phyloP scores from a whole-genome alignment of 2,113 vertebrate species.

The Vicugna pacos region DNA sequence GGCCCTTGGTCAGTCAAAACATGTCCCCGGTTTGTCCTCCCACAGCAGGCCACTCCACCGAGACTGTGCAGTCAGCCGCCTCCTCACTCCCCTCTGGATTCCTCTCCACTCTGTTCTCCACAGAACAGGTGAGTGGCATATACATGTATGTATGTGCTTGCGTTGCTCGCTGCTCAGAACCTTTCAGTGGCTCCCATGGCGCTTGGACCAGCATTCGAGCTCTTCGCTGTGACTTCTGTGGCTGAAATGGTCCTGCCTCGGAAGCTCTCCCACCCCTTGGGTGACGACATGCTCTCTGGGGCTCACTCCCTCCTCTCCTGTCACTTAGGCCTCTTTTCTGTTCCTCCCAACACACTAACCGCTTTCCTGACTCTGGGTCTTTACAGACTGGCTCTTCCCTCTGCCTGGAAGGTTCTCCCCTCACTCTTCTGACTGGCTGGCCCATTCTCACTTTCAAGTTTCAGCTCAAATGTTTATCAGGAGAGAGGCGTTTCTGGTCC shows the following conservation, averaged over 20 bases:
- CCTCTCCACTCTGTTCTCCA: not conserved
- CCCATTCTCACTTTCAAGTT: not conserved
- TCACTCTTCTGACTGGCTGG: not conserved
- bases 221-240: not conserved
- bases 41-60: fast-evolving
- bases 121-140: not conserved
- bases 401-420: not conserved
- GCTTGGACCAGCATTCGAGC: not conserved
- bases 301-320: not conserved
- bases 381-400: not conserved
- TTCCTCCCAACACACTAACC: not conserved
- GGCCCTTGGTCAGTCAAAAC: not conserved
- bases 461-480: not conserved
- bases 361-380: not conserved
- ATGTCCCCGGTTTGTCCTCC: not conserved
- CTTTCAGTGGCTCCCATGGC: not conserved
- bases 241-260: not conserved
- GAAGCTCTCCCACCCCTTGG: not conserved
- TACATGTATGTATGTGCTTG: too few relatives aligned
- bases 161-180: not conserved
- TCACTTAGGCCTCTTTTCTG: not conserved
- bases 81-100: not conserved
- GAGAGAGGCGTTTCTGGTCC: not conserved
- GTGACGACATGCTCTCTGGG: fast-evolving
- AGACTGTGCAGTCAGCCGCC: not conserved